Conservation (phyloP, 2,113 vertebrate genomes). For the Epinephelus cyanopodus region DNA sequence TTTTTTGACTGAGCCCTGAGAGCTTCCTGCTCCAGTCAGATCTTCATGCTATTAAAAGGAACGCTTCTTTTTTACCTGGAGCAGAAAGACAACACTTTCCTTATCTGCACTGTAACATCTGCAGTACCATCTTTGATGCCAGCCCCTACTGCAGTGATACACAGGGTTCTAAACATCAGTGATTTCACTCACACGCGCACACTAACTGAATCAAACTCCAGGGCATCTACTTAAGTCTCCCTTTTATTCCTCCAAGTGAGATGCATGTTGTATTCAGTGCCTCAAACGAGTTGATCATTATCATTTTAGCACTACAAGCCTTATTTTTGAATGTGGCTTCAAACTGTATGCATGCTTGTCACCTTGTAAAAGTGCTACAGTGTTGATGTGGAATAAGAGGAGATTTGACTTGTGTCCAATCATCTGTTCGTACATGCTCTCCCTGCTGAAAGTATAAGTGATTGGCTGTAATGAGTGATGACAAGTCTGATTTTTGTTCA, state of each 20-base stretch:
- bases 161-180: slow-evolving; percentile 23
- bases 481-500: slow-evolving; percentile 63
- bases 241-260: slow-evolving; percentile 45
- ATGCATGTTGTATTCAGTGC: slow-evolving; percentile 46
- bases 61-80: slow-evolving; percentile 42
- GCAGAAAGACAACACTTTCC: slow-evolving; percentile 44
- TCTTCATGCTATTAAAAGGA: slow-evolving; percentile 4
- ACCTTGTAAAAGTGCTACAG: background rate
- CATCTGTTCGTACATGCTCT: background rate
- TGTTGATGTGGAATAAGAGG: slow-evolving; percentile 41
- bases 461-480: slow-evolving; percentile 19
- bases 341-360: slow-evolving; percentile 57
- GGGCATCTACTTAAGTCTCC: slow-evolving; percentile 15
- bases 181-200: slow-evolving; percentile 48
- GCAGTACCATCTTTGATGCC: slow-evolving; percentile 49
- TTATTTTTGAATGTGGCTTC: slow-evolving; percentile 24
- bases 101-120: slow-evolving; percentile 19
- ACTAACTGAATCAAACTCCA: slow-evolving; percentile 57
- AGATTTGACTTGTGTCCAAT: slow-evolving; percentile 18
- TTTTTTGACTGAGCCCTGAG: slow-evolving; percentile 1
- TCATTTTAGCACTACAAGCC: slow-evolving; percentile 25
- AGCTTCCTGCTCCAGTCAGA: slow-evolving; percentile 59
- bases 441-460: background rate
- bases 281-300: slow-evolving; percentile 20
- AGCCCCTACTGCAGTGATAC: slow-evolving; percentile 24